phyloP scores from a whole-genome alignment of 2,888 invertebrate species.

The Volucella bombylans region DNA sequence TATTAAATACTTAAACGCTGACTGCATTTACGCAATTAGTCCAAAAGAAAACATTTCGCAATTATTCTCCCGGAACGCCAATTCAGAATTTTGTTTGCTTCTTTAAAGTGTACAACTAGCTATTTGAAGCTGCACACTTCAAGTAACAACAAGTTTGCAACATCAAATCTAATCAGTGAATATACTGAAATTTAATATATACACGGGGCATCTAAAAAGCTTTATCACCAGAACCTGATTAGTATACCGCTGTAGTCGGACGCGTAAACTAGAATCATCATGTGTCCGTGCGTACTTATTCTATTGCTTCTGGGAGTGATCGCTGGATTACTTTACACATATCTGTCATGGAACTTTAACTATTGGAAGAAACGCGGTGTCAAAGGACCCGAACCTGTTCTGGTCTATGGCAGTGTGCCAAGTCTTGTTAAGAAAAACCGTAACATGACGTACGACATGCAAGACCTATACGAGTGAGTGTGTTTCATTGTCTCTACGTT shows the following conservation, averaged over 20 bases:
- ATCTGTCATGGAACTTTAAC: conserved; percentile 51
- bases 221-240: background rate
- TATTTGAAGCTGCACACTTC: no score
- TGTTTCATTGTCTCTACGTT: background rate
- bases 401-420: conserved; percentile 38
- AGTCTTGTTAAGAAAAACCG: conserved; percentile 36
- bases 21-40: no score
- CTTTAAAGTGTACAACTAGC: no score
- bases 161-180: no score
- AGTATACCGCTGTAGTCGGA: background rate
- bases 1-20: no score
- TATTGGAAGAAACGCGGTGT: conserved; percentile 52
- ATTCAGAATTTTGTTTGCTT: no score
- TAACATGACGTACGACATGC: conserved; percentile 41
- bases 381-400: conserved; percentile 36
- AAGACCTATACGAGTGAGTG: conserved; percentile 54
- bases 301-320: background rate
- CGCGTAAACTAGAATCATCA: background rate
- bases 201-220: no score
- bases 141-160: no score
- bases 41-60: no score
- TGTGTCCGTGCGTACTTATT: conserved; percentile 10
- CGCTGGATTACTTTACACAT: conserved; percentile 18
- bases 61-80: no score
- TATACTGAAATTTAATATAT: no score